These are phyloP conservation scores for Chelonus insularis DNA, from an alignment of 1,140 invertebrate genomes.

Conservation along the genomic window DNA sequence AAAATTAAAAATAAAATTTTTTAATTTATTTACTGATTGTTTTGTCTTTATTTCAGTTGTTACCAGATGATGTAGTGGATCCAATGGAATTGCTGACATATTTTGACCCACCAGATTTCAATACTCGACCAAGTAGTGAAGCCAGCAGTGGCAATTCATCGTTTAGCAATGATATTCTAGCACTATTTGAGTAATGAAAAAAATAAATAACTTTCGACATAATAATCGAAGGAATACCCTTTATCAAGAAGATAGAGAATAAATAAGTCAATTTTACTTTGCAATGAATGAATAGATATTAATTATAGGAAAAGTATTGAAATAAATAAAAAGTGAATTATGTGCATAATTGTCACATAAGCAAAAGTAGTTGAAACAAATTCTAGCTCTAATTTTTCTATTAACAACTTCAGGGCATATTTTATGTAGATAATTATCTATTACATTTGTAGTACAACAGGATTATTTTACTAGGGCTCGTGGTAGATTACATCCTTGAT, in stretches of 20 bases:
- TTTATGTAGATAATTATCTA: slow-evolving; percentile 33
- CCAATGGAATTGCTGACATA: slow-evolving; percentile 92
- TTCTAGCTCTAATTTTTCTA: slow-evolving; percentile 52
- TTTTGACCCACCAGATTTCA: slow-evolving; percentile 85
- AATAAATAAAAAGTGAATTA: slow-evolving; percentile 26
- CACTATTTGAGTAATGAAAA: slow-evolving; percentile 76
- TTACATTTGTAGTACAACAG: slow-evolving; percentile 23
- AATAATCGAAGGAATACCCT: slow-evolving; percentile 40
- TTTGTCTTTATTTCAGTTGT: slow-evolving; percentile 67
- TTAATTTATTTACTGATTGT: too few species aligned
- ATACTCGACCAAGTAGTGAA: slow-evolving; percentile 84
- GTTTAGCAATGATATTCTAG: slow-evolving; percentile 76
- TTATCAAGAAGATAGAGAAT: slow-evolving; percentile 17
- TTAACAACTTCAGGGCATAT: slow-evolving; percentile 38
- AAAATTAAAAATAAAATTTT: too few species aligned
- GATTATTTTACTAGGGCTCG: slow-evolving; percentile 31
- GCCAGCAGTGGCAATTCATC: slow-evolving; percentile 75
- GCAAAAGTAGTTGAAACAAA: slow-evolving; percentile 53
- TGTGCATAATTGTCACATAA: slow-evolving; percentile 47
- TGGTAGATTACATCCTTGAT: background rate
- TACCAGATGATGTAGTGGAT: slow-evolving; percentile 87
- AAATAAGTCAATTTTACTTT: slow-evolving; percentile 24
- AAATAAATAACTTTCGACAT: background rate
- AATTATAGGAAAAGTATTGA: background rate
- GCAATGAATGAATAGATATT: background rate